Evolutionary conservation across 2,888 invertebrate species (phyloP).

Genomic region (Xanthostigma xanthostigma): DNA sequence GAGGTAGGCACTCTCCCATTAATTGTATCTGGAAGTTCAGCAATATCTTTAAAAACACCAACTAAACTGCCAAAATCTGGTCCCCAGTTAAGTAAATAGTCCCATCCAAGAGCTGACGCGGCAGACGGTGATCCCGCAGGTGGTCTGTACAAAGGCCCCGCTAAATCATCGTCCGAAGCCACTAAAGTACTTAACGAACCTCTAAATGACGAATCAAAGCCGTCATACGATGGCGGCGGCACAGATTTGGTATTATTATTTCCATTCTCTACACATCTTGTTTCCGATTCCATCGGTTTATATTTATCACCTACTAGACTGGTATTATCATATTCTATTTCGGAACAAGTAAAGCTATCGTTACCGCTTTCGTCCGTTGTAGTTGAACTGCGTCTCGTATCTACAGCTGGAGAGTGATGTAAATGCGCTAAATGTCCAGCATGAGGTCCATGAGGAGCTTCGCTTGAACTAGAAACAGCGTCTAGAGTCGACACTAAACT

Average conservation of each 20-base stretch:
- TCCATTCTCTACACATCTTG: constrained; percentile 20
- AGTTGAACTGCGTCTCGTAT: constrained; percentile 60
- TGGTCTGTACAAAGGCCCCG: constrained; percentile 63
- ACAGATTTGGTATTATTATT: constrained; percentile 17
- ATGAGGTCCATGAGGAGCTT: constrained; percentile 54
- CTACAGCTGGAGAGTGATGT: constrained; percentile 57
- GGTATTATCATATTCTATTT: constrained; percentile 91
- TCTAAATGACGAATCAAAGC: constrained; percentile 86
- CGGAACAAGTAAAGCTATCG: constrained; percentile 95
- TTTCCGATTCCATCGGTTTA: constrained; percentile 22
- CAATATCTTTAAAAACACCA: constrained; percentile 92
- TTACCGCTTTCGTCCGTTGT: constrained; percentile 88
- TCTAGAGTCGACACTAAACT: constrained; percentile 85
- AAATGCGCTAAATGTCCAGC: constrained; percentile 54
- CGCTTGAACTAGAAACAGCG: constrained; percentile 83
- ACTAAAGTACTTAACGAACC: constrained; percentile 88
- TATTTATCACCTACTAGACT: constrained; percentile 68
- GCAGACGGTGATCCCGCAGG: constrained; percentile 62
- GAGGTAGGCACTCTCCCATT: constrained; percentile 58
- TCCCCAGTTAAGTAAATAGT: constrained; percentile 90
- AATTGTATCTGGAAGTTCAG: constrained; percentile 76
- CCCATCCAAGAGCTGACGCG: constrained; percentile 76
- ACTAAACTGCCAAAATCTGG: constrained; percentile 91
- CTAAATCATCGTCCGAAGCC: constrained; percentile 83
- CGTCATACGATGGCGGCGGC: constrained; percentile 70